Conservation (phyloP, 2,113 vertebrate genomes). For the Pyxicephalus adspersus region DNA sequence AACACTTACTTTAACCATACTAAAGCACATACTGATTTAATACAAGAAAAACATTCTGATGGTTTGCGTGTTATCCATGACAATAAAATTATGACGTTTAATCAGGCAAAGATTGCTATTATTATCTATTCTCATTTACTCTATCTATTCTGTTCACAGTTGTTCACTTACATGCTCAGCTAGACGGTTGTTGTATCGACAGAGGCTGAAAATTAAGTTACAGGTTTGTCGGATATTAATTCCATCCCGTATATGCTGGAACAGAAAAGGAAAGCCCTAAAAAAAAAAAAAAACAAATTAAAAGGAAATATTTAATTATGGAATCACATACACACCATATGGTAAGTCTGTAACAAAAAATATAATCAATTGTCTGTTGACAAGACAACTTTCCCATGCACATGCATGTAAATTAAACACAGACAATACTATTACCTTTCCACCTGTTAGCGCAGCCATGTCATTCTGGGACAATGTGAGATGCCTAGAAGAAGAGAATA, state of each 20-base stretch:
- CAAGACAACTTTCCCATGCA: too few relatives aligned
- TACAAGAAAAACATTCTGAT: too few relatives aligned
- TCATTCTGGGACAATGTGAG: constrained; percentile 97
- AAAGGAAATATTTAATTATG: not conserved
- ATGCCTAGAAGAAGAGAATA: constrained; percentile 75
- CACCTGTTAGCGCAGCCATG: constrained; percentile 97
- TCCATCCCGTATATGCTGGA: constrained; percentile 98
- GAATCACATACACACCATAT: not conserved
- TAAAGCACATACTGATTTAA: too few relatives aligned
- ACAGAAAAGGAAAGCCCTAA: constrained; percentile 96
- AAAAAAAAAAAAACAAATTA: constrained; percentile 65
- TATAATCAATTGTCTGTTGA: too few relatives aligned
- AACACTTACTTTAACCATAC: too few relatives aligned
- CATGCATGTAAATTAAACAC: not conserved
- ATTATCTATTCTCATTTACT: too few relatives aligned
- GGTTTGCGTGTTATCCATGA: too few relatives aligned
- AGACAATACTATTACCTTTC: constrained; percentile 78
- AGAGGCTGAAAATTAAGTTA: constrained; percentile 98
- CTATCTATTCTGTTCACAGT: not conserved
- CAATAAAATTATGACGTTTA: too few relatives aligned
- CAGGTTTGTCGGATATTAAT: constrained; percentile 99
- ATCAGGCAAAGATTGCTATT: too few relatives aligned
- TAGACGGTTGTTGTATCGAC: constrained; percentile 96
- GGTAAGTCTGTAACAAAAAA: too few relatives aligned
- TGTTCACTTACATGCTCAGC: constrained; percentile 89